Conservation (phyloP, 2,888 invertebrate species). For the Eumacrocentrus americanus region DNA sequence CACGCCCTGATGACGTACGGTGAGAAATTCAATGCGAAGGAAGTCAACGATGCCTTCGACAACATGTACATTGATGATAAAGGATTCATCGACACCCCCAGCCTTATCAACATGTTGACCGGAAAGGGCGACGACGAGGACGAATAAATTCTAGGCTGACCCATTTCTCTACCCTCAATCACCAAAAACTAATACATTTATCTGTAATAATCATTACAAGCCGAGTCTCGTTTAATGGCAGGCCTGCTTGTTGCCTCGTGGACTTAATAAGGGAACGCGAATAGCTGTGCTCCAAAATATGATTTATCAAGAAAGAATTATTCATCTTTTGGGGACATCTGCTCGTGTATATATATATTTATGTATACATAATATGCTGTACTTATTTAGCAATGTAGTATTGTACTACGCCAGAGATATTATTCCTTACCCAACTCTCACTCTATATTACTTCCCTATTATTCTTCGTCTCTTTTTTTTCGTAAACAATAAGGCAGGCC, state of each 20-base stretch:
- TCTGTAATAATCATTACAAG: constrained; percentile 35
- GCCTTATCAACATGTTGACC: constrained; percentile 86
- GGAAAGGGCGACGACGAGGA: constrained; percentile 85
- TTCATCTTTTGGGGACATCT: constrained; percentile 24
- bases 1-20: constrained; percentile 93
- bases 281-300: constrained; percentile 19
- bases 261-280: constrained; percentile 29
- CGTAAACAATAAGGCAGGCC: constrained; percentile 37
- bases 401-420: constrained; percentile 29
- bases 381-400: constrained; percentile 32
- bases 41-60: constrained; percentile 91
- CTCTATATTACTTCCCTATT: constrained; percentile 18
- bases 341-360: constrained; percentile 37
- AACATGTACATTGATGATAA: constrained; percentile 92
- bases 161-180: constrained; percentile 29
- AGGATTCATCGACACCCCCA: constrained; percentile 86
- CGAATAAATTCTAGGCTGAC: constrained; percentile 60
- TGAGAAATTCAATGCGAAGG: constrained; percentile 87
- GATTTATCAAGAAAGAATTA: constrained; percentile 23
- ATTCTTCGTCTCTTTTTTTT: constrained; percentile 33
- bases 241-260: constrained; percentile 38
- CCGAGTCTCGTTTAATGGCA: constrained; percentile 45
- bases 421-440: constrained; percentile 22
- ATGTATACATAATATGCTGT: constrained; percentile 28
- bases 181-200: constrained; percentile 27